phyloP scores from a whole-genome alignment of 2,888 invertebrate species.

The Kuschelorhynchus macadamiae region DNA sequence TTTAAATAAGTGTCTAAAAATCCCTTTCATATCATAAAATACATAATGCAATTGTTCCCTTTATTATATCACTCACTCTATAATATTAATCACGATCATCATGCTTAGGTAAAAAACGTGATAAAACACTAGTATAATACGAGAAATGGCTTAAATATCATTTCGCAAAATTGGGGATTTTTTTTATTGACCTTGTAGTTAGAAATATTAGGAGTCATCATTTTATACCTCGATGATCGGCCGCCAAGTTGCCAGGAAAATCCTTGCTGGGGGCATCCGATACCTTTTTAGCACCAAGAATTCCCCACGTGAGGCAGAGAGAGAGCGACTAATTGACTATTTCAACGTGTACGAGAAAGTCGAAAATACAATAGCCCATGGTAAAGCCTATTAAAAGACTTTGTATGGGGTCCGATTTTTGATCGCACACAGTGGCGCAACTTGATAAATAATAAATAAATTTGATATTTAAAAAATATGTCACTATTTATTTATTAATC shows the following conservation, averaged over 20 bases:
- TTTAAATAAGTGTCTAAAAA: too few species aligned
- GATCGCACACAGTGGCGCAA: slow-evolving; percentile 64
- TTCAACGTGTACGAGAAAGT: slow-evolving; percentile 42
- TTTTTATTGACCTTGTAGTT: too few species aligned
- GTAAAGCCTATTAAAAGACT: slow-evolving; percentile 57
- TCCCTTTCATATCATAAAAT: too few species aligned
- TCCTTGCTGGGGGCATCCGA: slow-evolving; percentile 66
- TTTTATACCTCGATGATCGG: slow-evolving; percentile 21
- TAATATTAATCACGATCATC: too few species aligned
- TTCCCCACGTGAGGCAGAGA: slow-evolving; percentile 24
- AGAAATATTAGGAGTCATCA: neutral
- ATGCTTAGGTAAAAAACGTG: too few species aligned
- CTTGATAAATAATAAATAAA: neutral
- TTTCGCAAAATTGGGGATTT: too few species aligned
- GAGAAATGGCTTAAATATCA: too few species aligned
- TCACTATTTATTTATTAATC: too few species aligned
- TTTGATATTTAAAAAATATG: too few species aligned
- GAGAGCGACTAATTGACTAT: neutral
- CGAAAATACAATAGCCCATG: slow-evolving; percentile 52
- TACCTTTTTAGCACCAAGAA: slow-evolving; percentile 57
- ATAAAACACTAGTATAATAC: too few species aligned
- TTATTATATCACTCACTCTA: too few species aligned
- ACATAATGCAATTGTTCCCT: too few species aligned
- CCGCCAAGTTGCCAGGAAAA: slow-evolving; percentile 36
- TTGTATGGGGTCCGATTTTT: slow-evolving; percentile 69